Base-by-base conservation (phyloP, 2,797 vertebrate genomes). In the Acanthornis magna region DNA sequence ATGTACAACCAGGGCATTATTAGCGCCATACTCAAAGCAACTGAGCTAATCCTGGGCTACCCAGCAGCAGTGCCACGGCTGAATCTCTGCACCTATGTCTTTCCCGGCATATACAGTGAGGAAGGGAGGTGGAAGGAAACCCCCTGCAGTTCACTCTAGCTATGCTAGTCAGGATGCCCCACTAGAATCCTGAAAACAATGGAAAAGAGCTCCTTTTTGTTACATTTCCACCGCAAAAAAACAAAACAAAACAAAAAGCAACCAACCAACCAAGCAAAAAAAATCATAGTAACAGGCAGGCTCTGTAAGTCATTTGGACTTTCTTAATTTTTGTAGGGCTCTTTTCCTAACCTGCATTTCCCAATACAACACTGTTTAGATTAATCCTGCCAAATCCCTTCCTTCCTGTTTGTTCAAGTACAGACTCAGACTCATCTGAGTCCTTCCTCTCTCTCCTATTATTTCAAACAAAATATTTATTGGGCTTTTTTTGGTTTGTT, bases 381-480 rank as follows among this genome's bases (percentile, higher is more conserved):
- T 51, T 67, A 23, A 47, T 86, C 76, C 71, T 92, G 85, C 66
- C 83, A 95, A 93, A 96, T 90, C 58, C 27, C 53, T 93, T 38
- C 68, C 43, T 90, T 92, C 68, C 84, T 88, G 72, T 88, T 92
- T 84, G 45, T 54, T 74, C 63, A 75, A 86, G 45, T 29, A 80
- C 36, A 86, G 73, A 62, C 36, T 85, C 21, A 67, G 38, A 38
- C 32, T 78, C 65, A 74, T n/a, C 12, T 1, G 5, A 76, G 30
- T 65, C n/a, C 16, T 68, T 87, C 85, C 45, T 78, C 38, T 80
- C 54, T 65, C 43, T 80, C 45, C 4, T 55, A 9, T 66, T 74
- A 81, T 51, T 84, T 73, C 27, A 86, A 88, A 91, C 22, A 91
- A 91, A 84, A 18, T 14, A 57, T 53, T 54, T 72, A 45, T 26